Evolutionary conservation across 2,797 vertebrate species (phyloP).

Genomic region (Protonibea diacanthus): DNA sequence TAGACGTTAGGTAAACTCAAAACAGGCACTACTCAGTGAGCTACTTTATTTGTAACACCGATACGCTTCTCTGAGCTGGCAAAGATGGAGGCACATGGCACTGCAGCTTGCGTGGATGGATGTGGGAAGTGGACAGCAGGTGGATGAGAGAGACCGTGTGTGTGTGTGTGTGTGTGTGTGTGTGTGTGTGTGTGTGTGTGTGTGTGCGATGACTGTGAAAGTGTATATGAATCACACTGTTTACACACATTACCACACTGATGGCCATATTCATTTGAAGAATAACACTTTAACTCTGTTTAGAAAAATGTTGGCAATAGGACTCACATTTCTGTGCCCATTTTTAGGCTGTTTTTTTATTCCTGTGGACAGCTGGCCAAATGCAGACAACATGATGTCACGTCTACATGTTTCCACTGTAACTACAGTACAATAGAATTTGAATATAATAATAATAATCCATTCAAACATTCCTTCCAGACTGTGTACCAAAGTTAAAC

Average conservation of each 20-base stretch:
- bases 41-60: conserved; percentile 79
- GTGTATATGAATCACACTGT: conserved; percentile 56
- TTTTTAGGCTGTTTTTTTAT: conserved; percentile 48
- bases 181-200: conserved; percentile 17
- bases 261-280: conserved; percentile 43
- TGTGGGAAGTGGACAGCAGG: conserved; percentile 64
- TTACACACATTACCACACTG: conserved; percentile 55
- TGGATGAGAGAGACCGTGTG: conserved; percentile 55
- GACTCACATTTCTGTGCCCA: conserved; percentile 32
- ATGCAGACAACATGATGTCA: conserved; percentile 73
- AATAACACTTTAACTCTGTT: conserved; percentile 52
- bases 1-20: conserved; percentile 87
- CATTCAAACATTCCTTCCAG: conserved; percentile 11
- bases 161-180: conserved; percentile 20
- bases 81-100: conserved; percentile 30
- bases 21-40: conserved; percentile 77
- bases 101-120: conserved; percentile 51
- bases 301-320: conserved; percentile 50
- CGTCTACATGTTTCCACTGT: conserved; percentile 59
- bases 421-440: conserved; percentile 56
- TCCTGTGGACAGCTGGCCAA: conserved; percentile 32
- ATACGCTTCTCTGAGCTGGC: conserved; percentile 79
- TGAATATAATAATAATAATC: conserved; percentile 32
- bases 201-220: conserved; percentile 35
- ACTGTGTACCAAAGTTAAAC: conserved; percentile 17